Base-by-base conservation (phyloP, 2,113 vertebrate genomes). In the Clarias magur region DNA sequence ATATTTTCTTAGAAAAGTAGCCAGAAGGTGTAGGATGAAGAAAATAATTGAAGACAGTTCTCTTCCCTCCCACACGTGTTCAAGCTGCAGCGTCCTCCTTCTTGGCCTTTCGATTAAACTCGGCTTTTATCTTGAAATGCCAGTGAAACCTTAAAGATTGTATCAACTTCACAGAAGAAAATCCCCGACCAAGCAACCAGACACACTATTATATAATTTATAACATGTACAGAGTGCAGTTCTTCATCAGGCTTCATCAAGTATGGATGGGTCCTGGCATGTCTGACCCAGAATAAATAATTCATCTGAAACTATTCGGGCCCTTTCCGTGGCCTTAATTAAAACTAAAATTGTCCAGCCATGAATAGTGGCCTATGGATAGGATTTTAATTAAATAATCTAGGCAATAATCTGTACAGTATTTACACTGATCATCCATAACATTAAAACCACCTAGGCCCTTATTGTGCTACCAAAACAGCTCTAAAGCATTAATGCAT, bases 41-140 rank as follows among this genome's bases (percentile, higher is more conserved):
- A 25, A 48, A 5, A 3, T 73, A 3, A 48, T 38, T 38, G 30
- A 21, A 38, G 7, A 7, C 27, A 1, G 30, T 70, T 34, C 16
- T 70, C 30, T 19, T 34, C 16, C 38, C 34, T 23, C 70, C 70
- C 70, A 30, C 70, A n/a, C 2, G 42, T 76, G 10, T 76, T 75
- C 3, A 21, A 75, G 72, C 72, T 12, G 21, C 68, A 72, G 72
- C 68, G 5, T 72, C 42, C 70, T 73, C 30, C 5, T 70, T 8
- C 19, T 73, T 38, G 13, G 73, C 73, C 42, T 76, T 53, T 53
- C 21, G 21, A 12, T 5, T 53, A 53, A 10, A 78, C n/a, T 25
- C n/a, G 76, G 17, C 76, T 79, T 57, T 79, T 57, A 57, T 79
- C 57, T 79, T 79, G 76, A 57, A 79, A 79, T 56, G 76, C n/a